phyloP scores from a whole-genome alignment of 2,113 vertebrate species.

The Halcyon malimbica region DNA sequence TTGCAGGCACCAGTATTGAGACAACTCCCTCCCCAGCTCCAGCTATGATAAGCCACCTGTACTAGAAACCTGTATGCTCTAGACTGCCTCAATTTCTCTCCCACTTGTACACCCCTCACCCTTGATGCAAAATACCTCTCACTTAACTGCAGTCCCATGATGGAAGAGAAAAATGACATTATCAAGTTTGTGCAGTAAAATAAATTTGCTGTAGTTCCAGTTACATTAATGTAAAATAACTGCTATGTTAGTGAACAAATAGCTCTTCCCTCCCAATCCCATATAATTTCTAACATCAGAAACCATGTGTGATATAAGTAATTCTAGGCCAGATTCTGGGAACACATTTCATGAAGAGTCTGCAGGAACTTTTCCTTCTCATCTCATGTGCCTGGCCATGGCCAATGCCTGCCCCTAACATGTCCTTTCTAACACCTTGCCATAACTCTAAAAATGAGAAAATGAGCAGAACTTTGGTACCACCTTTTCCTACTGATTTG shows the following conservation, averaged over 20 bases:
- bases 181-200: background rate
- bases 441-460: background rate
- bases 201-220: background rate
- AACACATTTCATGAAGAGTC: background rate
- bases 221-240: background rate
- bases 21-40: background rate
- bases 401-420: background rate
- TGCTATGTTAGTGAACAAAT: background rate
- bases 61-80: accelerated
- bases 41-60: background rate
- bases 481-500: background rate
- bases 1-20: background rate
- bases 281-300: background rate
- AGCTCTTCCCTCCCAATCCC: background rate
- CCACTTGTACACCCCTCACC: background rate
- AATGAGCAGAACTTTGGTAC: background rate
- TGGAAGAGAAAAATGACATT: background rate
- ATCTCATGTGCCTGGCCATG: background rate
- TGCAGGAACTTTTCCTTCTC: background rate
- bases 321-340: background rate
- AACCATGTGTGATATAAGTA: background rate
- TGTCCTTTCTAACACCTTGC: background rate
- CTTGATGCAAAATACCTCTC: background rate
- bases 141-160: background rate
- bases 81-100: background rate